Conservation (phyloP, 2,113 vertebrate species). For the Mungos mungo region DNA sequence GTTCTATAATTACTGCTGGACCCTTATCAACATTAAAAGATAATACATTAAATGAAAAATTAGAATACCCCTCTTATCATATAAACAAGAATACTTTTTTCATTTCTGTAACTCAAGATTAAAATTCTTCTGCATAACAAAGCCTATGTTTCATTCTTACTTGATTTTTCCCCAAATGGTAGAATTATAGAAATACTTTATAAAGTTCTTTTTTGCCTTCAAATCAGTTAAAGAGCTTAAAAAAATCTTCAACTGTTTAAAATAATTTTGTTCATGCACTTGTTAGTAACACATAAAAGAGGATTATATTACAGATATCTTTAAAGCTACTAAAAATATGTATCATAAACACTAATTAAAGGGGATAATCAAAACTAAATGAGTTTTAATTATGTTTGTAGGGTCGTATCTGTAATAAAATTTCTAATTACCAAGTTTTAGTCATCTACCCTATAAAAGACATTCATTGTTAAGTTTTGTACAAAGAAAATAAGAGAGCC, state of each 20-base stretch:
- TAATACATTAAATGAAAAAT: constrained; percentile 31
- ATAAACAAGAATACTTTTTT: background rate
- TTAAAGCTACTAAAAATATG: background rate
- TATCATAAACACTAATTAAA: background rate
- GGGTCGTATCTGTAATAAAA: background rate
- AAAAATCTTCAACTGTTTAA: constrained; percentile 10
- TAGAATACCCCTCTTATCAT: background rate
- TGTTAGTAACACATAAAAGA: constrained; percentile 30
- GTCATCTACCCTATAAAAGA: background rate
- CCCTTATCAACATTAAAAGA: background rate
- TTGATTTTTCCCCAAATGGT: background rate
- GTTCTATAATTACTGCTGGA: constrained; percentile 21
- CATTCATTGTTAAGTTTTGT: background rate
- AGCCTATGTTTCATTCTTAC: background rate
- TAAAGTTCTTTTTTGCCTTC: background rate
- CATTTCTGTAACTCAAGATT: constrained; percentile 11
- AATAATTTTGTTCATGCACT: constrained; percentile 37
- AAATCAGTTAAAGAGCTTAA: background rate
- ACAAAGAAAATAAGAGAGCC: background rate
- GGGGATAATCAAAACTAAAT: constrained; percentile 12
- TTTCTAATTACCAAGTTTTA: background rate
- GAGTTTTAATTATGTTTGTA: background rate
- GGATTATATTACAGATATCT: background rate
- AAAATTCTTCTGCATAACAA: constrained; percentile 15
- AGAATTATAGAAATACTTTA: constrained; percentile 33